phyloP scores from a whole-genome alignment of 2,113 vertebrate genomes.

The Jacana jacana region DNA sequence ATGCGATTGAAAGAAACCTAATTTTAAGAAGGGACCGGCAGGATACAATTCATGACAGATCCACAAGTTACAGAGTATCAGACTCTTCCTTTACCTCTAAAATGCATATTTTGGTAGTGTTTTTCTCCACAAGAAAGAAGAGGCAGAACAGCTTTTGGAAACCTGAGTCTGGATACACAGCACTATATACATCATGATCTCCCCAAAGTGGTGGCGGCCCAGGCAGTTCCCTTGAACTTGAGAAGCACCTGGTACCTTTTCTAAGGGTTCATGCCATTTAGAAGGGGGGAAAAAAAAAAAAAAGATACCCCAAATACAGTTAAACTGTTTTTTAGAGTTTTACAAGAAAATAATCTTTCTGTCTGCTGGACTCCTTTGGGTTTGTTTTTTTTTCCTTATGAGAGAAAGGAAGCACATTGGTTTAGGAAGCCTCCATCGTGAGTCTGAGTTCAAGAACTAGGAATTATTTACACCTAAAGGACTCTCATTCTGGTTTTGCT shows the following conservation, averaged over 20 bases:
- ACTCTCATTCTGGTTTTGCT: neutral
- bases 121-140: neutral
- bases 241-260: fast-evolving
- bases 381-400: neutral
- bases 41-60: neutral
- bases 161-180: neutral
- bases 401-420: neutral
- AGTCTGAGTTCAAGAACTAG: neutral
- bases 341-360: neutral
- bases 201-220: neutral
- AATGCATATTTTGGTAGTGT: neutral
- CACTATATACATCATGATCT: neutral
- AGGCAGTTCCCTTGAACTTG: neutral
- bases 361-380: neutral
- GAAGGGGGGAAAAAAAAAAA: neutral
- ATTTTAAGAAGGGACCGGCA: neutral
- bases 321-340: no score
- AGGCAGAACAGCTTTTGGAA: neutral
- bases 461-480: neutral
- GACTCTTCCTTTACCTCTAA: neutral
- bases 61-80: neutral
- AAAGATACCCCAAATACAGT: no score
- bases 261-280: neutral
- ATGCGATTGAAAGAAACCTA: fast-evolving
- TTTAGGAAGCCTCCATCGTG: neutral